Conservation (phyloP, 2,888 invertebrate genomes). For the Synergus laeviventris region DNA sequence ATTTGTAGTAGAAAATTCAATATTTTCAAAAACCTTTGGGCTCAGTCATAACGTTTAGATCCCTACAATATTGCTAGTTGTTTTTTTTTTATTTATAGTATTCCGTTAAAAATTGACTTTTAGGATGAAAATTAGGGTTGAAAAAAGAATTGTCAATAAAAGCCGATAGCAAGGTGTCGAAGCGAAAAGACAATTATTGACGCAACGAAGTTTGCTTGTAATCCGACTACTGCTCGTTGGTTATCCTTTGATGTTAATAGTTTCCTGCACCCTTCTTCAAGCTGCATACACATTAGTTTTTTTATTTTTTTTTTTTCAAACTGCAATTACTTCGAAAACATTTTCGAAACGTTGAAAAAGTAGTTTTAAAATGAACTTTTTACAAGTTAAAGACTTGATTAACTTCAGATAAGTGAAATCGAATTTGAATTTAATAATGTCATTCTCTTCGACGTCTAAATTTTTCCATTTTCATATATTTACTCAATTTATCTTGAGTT, state of each 20-base stretch:
- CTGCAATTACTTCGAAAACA: too few species aligned
- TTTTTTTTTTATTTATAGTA: too few species aligned
- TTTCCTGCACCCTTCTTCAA: background rate
- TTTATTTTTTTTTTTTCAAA: too few species aligned
- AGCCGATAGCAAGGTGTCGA: background rate
- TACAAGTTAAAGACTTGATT: background rate
- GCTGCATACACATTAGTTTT: too few species aligned
- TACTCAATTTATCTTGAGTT: constrained; percentile 3
- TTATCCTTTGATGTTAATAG: constrained; percentile 7
- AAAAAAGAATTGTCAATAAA: constrained; percentile 14
- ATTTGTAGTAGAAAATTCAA: too few species aligned
- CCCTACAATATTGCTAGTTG: too few species aligned
- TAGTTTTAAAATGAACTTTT: too few species aligned
- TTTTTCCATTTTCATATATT: constrained; percentile 11
- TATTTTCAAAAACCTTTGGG: too few species aligned
- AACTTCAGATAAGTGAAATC: background rate
- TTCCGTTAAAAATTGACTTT: too few species aligned
- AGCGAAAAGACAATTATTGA: constrained; percentile 7
- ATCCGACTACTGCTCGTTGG: background rate
- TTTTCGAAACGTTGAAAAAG: too few species aligned
- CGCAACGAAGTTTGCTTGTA: background rate
- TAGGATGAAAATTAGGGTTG: background rate
- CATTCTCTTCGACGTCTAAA: background rate
- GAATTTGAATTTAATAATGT: background rate
- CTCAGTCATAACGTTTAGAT: too few species aligned